These are phyloP conservation scores for Coelopa pilipes DNA, from an alignment of 2,888 invertebrate species.

Conservation along the genomic window DNA sequence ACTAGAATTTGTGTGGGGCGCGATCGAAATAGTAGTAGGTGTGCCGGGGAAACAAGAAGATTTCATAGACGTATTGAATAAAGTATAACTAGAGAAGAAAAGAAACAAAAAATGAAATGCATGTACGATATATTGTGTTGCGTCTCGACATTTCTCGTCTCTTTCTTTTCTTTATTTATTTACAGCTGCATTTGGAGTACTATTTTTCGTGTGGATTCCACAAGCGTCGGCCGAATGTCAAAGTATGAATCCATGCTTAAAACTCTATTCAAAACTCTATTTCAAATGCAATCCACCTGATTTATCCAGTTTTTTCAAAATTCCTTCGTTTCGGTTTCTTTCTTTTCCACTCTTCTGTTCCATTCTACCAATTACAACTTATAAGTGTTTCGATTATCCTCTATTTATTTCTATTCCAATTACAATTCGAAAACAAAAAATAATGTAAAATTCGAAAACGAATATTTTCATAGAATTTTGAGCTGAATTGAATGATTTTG, in stretches of 20 bases:
- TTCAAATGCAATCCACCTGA: constrained; percentile 19
- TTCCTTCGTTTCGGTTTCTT: constrained; percentile 10
- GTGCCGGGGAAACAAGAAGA: too few species aligned
- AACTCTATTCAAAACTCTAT: neutral
- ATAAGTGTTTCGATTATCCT: constrained; percentile 25
- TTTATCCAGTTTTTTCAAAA: constrained; percentile 8
- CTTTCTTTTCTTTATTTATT: constrained; percentile 57
- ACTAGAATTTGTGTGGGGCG: too few species aligned
- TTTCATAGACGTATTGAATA: too few species aligned
- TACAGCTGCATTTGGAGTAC: constrained; percentile 67
- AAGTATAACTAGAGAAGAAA: too few species aligned
- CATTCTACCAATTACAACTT: constrained; percentile 24
- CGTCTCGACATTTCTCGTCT: constrained; percentile 41
- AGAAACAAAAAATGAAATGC: too few species aligned
- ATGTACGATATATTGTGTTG: constrained; percentile 1
- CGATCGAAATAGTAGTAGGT: too few species aligned
- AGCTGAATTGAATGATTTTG: constrained; percentile 35
- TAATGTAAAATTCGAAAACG: constrained; percentile 42
- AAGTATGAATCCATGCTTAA: constrained; percentile 69
- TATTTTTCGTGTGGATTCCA: constrained; percentile 68
- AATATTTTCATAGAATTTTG: constrained; percentile 40
- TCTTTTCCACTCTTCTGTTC: neutral
- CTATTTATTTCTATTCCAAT: constrained; percentile 33
- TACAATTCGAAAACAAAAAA: constrained; percentile 15
- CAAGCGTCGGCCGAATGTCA: constrained; percentile 71